A percentile compares a stretch with the other conserved stretches of the same genome.
Conservation (phyloP, 2,888 invertebrate species). For the Himalopsyche japonica region DNA sequence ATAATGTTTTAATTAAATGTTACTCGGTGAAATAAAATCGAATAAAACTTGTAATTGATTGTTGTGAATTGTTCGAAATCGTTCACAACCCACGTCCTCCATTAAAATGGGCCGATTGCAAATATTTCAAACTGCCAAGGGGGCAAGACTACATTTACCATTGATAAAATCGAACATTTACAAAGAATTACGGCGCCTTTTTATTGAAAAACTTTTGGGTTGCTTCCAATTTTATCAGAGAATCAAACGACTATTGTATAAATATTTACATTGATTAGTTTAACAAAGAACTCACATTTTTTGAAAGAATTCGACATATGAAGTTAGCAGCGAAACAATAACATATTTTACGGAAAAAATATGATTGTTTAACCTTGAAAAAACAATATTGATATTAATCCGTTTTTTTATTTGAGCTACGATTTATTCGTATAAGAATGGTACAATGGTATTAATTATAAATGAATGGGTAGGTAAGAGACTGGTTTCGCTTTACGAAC, state of each 20-base stretch:
- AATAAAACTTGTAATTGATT: neutral
- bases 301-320: too few relatives aligned
- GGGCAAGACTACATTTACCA: slow-evolving; percentile 16
- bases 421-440: too few relatives aligned
- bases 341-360: too few relatives aligned
- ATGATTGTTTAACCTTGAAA: too few relatives aligned
- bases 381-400: too few relatives aligned
- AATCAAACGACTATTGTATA: neutral
- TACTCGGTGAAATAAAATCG: neutral
- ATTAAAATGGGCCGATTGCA: neutral
- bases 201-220: neutral
- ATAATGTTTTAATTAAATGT: slow-evolving; percentile 1
- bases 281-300: neutral
- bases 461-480: too few relatives aligned
- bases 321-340: too few relatives aligned
- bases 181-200: neutral
- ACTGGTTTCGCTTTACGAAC: too few relatives aligned
- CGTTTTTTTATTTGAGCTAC: too few relatives aligned
- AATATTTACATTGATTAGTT: neutral
- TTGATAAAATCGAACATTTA: slow-evolving; percentile 15
- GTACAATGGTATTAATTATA: too few relatives aligned
- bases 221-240: neutral
- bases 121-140: slow-evolving; percentile 4
- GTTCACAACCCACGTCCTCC: neutral
- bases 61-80: neutral